These are phyloP conservation scores for Parnassius apollo DNA, from an alignment of 2,888 invertebrate species.

Conservation along the genomic window DNA sequence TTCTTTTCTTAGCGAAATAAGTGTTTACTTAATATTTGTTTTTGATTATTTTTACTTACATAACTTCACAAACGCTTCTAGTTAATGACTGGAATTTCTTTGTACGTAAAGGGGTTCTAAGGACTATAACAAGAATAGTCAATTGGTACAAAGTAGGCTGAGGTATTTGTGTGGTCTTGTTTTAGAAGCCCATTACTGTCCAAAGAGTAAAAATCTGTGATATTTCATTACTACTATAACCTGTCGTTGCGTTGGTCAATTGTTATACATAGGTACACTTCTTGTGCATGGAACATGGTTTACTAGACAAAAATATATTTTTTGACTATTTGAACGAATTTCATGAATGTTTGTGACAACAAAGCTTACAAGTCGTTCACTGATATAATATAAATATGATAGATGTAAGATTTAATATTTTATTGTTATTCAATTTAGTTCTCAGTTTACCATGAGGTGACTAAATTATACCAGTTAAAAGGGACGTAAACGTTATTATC, in stretches of 20 bases:
- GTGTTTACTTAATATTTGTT: conserved; percentile 62
- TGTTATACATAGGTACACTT: conserved; percentile 76
- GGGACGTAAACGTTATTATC: conserved; percentile 80
- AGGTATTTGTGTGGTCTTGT: conserved; percentile 45
- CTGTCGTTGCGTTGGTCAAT: conserved; percentile 81
- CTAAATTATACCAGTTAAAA: conserved; percentile 77
- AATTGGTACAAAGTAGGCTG: conserved; percentile 70
- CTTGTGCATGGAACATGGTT: conserved; percentile 63
- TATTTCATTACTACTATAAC: conserved; percentile 78
- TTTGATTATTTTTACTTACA: conserved; percentile 62
- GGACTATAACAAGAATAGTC: conserved; percentile 55
- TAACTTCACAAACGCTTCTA: conserved; percentile 70
- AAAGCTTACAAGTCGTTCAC: conserved; percentile 74
- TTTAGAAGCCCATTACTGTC: conserved; percentile 75
- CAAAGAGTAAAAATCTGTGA: conserved; percentile 82
- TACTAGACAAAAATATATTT: conserved; percentile 80
- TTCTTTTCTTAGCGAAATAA: conserved; percentile 69
- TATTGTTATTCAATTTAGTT: conserved; percentile 80
- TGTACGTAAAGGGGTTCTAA: conserved; percentile 74
- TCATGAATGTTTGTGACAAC: conserved; percentile 72
- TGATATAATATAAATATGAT: conserved; percentile 72
- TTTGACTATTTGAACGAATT: conserved; percentile 80
- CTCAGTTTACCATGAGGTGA: conserved; percentile 77
- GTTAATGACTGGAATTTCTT: conserved; percentile 70
- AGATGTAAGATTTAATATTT: conserved; percentile 80